phyloP scores from a whole-genome alignment of 2,797 vertebrate genomes.

The Catharus ustulatus region DNA sequence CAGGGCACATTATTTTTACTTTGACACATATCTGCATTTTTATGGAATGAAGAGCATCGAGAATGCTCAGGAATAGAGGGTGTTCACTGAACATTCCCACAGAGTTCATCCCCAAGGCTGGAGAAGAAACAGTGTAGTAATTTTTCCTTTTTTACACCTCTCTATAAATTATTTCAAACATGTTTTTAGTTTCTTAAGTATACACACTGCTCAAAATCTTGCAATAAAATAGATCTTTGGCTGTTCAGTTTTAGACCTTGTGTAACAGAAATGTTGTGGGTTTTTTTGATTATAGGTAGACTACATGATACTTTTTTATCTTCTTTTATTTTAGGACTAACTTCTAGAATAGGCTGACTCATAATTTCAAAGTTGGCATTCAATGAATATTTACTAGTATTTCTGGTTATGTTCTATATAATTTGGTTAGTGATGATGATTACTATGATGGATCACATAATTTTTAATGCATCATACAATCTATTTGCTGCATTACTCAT shows the following conservation, averaged over 20 bases:
- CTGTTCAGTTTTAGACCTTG: not conserved
- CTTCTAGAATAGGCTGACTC: not conserved
- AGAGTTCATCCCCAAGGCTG: not conserved
- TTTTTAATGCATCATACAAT: slow-evolving; percentile 14
- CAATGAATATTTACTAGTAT: not conserved
- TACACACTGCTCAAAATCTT: not conserved
- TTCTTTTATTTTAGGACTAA: not conserved
- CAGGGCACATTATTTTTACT: not conserved
- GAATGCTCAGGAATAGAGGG: not conserved
- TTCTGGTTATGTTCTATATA: not conserved
- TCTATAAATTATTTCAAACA: not conserved
- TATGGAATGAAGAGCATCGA: not conserved
- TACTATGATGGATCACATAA: not conserved
- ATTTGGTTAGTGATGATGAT: not conserved
- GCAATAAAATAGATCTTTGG: not conserved
- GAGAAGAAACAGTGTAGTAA: not conserved
- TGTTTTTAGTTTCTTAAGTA: not conserved
- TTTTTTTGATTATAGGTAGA: not conserved
- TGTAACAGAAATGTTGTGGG: not conserved
- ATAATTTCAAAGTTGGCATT: not conserved
- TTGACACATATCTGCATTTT: not conserved
- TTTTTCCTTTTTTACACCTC: not conserved
- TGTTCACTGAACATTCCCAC: not conserved
- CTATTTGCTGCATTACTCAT: slow-evolving; percentile 12
- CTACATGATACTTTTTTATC: not conserved